Evolutionary conservation across 2,888 invertebrate species (phyloP).

Genomic region (Lycaena phlaeas): DNA sequence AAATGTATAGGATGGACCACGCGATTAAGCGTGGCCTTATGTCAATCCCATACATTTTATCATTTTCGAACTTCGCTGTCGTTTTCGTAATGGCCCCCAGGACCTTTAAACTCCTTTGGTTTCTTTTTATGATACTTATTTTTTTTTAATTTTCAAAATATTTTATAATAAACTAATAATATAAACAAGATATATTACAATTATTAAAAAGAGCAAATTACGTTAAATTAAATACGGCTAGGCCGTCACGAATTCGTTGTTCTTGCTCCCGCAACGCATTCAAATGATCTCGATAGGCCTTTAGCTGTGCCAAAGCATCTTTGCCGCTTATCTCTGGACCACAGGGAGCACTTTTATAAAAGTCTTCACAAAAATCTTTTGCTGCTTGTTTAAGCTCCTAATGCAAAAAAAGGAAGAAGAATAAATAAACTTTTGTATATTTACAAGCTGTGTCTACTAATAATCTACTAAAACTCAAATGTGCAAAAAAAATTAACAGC

Average conservation of each 20-base stretch:
- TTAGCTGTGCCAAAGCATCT: constrained; percentile 74
- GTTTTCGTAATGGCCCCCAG: too few species aligned
- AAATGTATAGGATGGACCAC: too few species aligned
- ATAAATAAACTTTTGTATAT: neutral
- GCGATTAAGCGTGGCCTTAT: too few species aligned
- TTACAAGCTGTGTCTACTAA: too few species aligned
- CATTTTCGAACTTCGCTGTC: too few species aligned
- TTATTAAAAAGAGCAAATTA: constrained; percentile 25
- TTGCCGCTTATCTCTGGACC: constrained; percentile 68
- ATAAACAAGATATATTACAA: neutral
- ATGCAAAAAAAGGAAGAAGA: neutral
- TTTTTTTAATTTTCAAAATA: too few species aligned
- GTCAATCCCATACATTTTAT: too few species aligned
- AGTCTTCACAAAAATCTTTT: constrained; percentile 77
- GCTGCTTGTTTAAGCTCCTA: constrained; percentile 79
- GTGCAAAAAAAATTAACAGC: too few species aligned
- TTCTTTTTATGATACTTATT: too few species aligned
- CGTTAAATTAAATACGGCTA: constrained; percentile 83
- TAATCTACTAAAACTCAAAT: too few species aligned
- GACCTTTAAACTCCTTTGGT: too few species aligned
- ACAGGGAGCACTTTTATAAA: constrained; percentile 78
- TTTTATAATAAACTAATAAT: too few species aligned
- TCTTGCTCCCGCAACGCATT: constrained; percentile 76
- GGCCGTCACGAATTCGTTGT: constrained; percentile 76
- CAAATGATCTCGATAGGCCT: constrained; percentile 65